Evolutionary conservation across 1,140 invertebrate genomes (phyloP), one percentile per base, ranked within the genome.

Genomic region (Macrosteles quadrilineatus): DNA sequence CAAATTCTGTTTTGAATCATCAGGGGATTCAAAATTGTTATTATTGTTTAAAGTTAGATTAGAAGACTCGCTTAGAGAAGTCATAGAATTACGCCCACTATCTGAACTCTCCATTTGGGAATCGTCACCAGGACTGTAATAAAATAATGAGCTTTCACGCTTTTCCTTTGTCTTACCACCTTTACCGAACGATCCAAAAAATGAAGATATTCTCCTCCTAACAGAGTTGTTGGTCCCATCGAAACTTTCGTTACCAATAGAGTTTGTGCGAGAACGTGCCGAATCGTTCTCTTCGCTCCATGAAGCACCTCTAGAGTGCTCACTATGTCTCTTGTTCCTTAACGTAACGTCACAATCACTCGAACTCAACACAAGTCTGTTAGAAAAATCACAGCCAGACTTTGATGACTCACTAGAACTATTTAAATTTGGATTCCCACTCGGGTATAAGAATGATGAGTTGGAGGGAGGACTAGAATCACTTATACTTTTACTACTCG

Each of bases 141-240:
- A 73, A 67, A 73, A 68, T 55, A 68, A 71, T 47, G 47, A 68
- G 30, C 72, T 71, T 53, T 72, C 59, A 47, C 67, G 47, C 50
- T 68, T 68, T n/a, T 72, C 66, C 50, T 73, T 75, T 2, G 64
- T 50, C 11, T 73, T 73, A 31, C 67, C 69, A 1, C 72, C 75
- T 70, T 76, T 76, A 27, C 75, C 75, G 71, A 76, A 74, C 11
- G 75, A 76, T 9, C 73, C 73, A 50, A 76, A 76, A 69, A 70
- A 76, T 40, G 66, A 72, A 17, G 68, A 62, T n/a, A 75, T 67
- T 29, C 71, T 72, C 67, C 72, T 68, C 11, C 71, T 30, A 31
- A 73, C 72, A n/a, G 72, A 68, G 27, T 25, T 59, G 62, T 62
- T 71, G 25, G 71, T 68, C 32, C 69, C 70, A 6, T 73, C 72